Evolutionary conservation across 2,113 vertebrate species (phyloP).

Genomic region (Chaenocephalus aceratus): DNA sequence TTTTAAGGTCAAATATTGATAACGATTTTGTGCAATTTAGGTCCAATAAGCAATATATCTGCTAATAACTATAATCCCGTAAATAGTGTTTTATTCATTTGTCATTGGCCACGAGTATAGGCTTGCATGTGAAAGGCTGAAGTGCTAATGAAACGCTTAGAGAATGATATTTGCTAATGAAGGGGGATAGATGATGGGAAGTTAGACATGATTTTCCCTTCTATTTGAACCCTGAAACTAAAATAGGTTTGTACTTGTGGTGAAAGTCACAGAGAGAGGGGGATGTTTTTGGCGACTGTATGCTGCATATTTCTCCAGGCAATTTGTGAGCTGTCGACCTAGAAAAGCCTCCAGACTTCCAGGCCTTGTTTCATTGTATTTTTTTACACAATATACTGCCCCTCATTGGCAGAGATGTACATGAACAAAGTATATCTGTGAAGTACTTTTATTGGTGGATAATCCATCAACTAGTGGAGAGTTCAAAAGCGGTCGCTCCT

Average conservation of each 20-base stretch:
- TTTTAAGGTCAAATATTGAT: conserved; percentile 2
- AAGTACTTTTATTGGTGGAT: neutral
- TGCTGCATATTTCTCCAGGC: neutral
- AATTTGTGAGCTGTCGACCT: conserved; percentile 16
- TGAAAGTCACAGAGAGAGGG: neutral
- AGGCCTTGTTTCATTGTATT: neutral
- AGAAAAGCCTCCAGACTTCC: conserved; percentile 3
- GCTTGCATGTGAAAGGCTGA: neutral
- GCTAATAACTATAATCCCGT: conserved; percentile 4
- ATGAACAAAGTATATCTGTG: conserved; percentile 2
- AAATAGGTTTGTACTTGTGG: neutral
- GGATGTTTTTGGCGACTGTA: neutral
- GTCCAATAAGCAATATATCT: neutral
- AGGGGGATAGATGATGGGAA: neutral
- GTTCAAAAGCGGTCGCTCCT: conserved; percentile 24
- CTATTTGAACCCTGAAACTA: neutral
- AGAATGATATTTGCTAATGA: conserved; percentile 6
- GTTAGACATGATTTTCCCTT: neutral
- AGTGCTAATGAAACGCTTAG: neutral
- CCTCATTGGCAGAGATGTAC: neutral
- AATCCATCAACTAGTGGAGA: conserved; percentile 22
- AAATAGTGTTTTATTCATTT: neutral
- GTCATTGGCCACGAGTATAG: neutral
- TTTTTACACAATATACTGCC: neutral
- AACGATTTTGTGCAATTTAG: conserved; percentile 2